Conservation (phyloP, 2,888 invertebrate genomes). For the Drosophila siamana region DNA sequence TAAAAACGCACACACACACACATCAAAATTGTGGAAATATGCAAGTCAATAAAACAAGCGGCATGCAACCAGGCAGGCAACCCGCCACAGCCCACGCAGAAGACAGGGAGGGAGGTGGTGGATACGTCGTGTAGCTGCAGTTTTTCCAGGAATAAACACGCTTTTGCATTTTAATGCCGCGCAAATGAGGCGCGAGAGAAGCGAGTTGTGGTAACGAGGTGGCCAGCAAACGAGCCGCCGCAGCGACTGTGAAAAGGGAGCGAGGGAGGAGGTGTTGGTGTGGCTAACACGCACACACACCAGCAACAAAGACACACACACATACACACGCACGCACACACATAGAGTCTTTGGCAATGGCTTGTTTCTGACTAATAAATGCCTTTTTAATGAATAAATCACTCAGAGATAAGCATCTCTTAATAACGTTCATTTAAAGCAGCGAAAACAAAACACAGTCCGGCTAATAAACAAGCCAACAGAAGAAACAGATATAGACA, state of each 20-base stretch:
- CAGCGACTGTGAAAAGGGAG: slow-evolving; percentile 46
- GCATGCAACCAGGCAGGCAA: slow-evolving; percentile 41
- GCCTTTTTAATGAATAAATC: slow-evolving; percentile 85
- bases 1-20: slow-evolving; percentile 66
- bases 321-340: not conserved
- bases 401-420: slow-evolving; percentile 85
- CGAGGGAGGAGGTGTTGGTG: slow-evolving; percentile 55
- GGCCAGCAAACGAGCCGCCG: slow-evolving; percentile 48
- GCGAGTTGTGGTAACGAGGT: slow-evolving; percentile 21
- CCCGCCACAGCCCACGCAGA: slow-evolving; percentile 13
- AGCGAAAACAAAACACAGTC: slow-evolving; percentile 74
- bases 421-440: slow-evolving; percentile 84
- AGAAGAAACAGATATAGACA: slow-evolving; percentile 23
- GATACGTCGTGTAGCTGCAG: slow-evolving; percentile 47
- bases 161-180: slow-evolving; percentile 81
- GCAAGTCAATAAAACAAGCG: slow-evolving; percentile 66
- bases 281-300: slow-evolving; percentile 50
- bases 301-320: slow-evolving; percentile 11
- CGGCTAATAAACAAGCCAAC: slow-evolving; percentile 58
- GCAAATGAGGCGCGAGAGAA: slow-evolving; percentile 71
- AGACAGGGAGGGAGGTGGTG: not conserved
- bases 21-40: slow-evolving; percentile 68
- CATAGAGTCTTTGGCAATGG: slow-evolving; percentile 50
- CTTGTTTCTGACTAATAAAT: slow-evolving; percentile 84
- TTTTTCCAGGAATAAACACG: slow-evolving; percentile 83